Percentiles rank a stretch among this genome's conserved stretches.
phyloP scores from a whole-genome alignment of 2,113 vertebrate genomes.

The Carettochelys insculpta region DNA sequence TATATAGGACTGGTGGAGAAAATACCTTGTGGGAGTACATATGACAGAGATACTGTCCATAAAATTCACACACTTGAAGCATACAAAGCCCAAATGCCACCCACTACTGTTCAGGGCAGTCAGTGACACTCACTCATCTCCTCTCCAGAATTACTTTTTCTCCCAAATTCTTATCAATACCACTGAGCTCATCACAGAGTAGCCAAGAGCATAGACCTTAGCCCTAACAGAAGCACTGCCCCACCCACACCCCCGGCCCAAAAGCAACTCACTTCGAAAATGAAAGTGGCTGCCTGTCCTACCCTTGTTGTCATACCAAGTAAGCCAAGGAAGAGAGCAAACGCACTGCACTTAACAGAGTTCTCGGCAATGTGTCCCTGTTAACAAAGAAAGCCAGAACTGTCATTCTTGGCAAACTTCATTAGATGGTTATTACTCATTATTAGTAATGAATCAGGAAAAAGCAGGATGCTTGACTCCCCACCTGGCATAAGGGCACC shows the following conservation, averaged over 20 bases:
- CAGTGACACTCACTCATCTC: not conserved
- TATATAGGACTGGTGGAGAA: slow-evolving; percentile 19
- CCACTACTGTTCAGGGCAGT: not conserved
- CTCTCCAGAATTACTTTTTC: not conserved
- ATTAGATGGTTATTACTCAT: slow-evolving; percentile 33
- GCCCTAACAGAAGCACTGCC: rapidly evolving
- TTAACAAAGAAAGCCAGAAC: not conserved
- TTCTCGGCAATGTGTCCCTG: not conserved
- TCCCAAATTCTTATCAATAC: not conserved
- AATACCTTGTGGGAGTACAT: not conserved
- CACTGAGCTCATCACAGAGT: not conserved
- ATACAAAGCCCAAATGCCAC: not conserved
- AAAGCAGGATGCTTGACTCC: slow-evolving; percentile 6
- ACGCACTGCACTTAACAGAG: not conserved
- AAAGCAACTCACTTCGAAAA: not conserved
- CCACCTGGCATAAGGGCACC: not conserved
- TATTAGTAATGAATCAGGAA: slow-evolving; percentile 44
- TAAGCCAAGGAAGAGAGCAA: not conserved
- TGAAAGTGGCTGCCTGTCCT: not conserved
- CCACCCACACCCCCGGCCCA: not conserved
- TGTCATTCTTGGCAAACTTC: slow-evolving; percentile 9
- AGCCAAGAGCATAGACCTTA: not conserved
- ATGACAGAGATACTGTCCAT: not conserved
- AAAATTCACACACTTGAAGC: not conserved
- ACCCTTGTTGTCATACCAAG: not conserved